Percentiles rank a stretch among this genome's conserved stretches.
phyloP scores from a whole-genome alignment of 2,888 invertebrate species.

The Thysanoteuthis rhombus region DNA sequence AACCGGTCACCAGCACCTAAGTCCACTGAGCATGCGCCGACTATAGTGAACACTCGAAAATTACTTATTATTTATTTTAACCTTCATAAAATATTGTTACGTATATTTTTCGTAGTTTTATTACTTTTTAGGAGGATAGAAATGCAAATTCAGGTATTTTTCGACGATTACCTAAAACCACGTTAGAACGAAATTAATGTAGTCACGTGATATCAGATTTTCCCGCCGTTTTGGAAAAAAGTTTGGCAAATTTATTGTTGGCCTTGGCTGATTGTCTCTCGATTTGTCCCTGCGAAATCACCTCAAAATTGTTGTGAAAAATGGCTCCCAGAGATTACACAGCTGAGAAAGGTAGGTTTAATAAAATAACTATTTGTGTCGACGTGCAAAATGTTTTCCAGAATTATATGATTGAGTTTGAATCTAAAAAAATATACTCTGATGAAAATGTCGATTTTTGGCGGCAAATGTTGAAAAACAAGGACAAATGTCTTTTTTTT shows the following conservation, averaged over 20 bases:
- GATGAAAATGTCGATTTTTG: not conserved
- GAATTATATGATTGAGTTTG: not conserved
- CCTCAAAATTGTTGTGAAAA: constrained; percentile 34
- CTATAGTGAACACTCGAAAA: not conserved
- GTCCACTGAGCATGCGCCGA: constrained; percentile 30
- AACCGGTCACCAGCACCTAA: constrained; percentile 24
- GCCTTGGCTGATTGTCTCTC: not conserved
- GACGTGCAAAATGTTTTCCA: not conserved
- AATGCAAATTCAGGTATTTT: not conserved
- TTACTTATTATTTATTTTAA: constrained; percentile 18
- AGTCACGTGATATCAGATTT: constrained; percentile 21
- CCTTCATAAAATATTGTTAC: not conserved
- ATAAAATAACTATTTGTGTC: not conserved
- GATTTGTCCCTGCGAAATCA: not conserved
- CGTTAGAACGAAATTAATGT: not conserved
- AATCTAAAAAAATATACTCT: not conserved
- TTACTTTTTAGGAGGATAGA: not conserved
- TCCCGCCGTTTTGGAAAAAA: not conserved
- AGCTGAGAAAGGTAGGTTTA: constrained; percentile 59
- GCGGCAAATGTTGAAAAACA: not conserved
- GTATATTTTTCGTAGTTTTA: not conserved
- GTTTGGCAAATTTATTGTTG: not conserved
- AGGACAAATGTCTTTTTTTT: not conserved
- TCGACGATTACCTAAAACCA: not conserved
- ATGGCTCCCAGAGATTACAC: constrained; percentile 63